Evolutionary conservation across 2,113 vertebrate genomes (phyloP).

Genomic region (Brachyistius frenatus): DNA sequence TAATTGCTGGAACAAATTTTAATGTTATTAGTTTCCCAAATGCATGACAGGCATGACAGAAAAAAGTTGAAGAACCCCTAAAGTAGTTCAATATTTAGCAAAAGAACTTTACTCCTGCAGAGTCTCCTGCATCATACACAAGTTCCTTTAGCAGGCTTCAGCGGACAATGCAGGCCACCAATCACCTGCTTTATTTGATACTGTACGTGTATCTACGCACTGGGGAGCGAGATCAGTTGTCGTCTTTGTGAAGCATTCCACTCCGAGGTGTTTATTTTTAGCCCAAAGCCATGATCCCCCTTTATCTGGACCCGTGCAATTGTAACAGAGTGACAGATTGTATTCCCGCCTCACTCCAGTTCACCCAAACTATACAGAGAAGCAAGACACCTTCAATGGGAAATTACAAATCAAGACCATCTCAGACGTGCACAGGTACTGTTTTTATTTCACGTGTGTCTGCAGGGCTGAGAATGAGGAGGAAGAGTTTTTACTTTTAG

Average conservation of each 20-base stretch:
- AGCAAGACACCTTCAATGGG: conserved; percentile 86
- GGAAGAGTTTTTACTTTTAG: not conserved
- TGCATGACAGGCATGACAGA: too few species aligned
- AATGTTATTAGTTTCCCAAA: too few species aligned
- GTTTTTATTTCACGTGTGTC: not conserved
- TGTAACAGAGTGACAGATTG: conserved; percentile 83
- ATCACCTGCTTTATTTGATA: conserved; percentile 38
- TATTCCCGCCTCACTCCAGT: conserved; percentile 74
- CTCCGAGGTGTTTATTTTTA: conserved; percentile 92
- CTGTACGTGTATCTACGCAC: not conserved
- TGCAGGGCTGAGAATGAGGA: not conserved
- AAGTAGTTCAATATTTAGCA: too few species aligned
- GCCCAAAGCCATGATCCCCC: conserved; percentile 83
- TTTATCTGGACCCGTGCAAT: conserved; percentile 84
- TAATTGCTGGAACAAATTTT: too few species aligned
- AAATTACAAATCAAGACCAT: conserved; percentile 98
- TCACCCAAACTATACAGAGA: conserved; percentile 68
- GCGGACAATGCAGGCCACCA: not conserved
- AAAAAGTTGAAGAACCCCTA: too few species aligned
- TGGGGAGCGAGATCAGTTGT: conserved; percentile 75
- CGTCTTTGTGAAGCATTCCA: conserved; percentile 90
- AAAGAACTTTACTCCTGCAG: not conserved
- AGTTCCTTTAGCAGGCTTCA: not conserved
- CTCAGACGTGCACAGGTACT: conserved; percentile 96
- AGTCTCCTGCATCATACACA: not conserved